phyloP scores from a whole-genome alignment of 2,113 vertebrate species.

The Indicator maculatus region DNA sequence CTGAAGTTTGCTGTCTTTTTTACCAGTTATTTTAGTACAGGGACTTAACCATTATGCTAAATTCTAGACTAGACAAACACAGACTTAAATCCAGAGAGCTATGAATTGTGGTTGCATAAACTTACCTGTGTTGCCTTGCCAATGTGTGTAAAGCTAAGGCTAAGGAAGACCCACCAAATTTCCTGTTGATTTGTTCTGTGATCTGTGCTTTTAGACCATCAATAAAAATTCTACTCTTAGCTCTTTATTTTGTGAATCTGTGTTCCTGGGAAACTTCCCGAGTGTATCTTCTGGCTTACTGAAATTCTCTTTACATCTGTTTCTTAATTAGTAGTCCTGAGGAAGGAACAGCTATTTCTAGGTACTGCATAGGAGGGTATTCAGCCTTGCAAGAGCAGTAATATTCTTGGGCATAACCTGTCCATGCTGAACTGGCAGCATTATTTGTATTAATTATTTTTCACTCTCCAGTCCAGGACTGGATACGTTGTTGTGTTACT shows the following conservation, averaged over 20 bases:
- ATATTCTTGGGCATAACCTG: slow-evolving; percentile 31
- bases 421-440: slow-evolving; percentile 17
- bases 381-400: slow-evolving; percentile 27
- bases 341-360: background rate
- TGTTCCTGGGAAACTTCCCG: background rate
- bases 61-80: background rate
- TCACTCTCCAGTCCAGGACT: background rate
- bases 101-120: background rate
- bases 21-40: background rate
- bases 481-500: background rate
- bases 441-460: slow-evolving; percentile 60
- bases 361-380: background rate
- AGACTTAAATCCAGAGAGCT: background rate
- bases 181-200: background rate
- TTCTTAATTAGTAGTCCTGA: slow-evolving; percentile 56
- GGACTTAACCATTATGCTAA: background rate
- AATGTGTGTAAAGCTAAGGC: background rate
- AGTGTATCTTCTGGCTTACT: background rate
- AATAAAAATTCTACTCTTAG: background rate
- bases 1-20: background rate
- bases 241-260: background rate
- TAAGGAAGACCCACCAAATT: background rate
- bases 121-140: background rate
- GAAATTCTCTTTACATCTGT: slow-evolving; percentile 21
- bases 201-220: background rate